Evolutionary conservation across 2,888 invertebrate genomes (phyloP).

Genomic region (Terebella lapidaria): DNA sequence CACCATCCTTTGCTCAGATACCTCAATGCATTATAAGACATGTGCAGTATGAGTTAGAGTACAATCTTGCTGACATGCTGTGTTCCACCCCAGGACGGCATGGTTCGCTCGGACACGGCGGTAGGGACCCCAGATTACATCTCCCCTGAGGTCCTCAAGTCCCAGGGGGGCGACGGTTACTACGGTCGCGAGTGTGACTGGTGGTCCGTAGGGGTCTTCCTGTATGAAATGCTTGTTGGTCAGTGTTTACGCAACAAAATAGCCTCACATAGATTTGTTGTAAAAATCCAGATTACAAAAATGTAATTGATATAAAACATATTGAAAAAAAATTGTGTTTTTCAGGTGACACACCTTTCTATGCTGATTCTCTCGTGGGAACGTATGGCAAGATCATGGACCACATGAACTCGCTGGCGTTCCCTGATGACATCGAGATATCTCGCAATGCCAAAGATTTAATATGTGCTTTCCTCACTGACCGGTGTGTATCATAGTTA

Average conservation of each 20-base stretch:
- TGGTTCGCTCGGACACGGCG: conserved; percentile 93
- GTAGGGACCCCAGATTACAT: conserved; percentile 99
- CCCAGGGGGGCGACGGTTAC: conserved; percentile 87
- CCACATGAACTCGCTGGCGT: conserved; percentile 89
- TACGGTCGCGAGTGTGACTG: conserved; percentile 98
- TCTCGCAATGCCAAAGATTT: conserved; percentile 69
- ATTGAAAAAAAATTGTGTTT: too few species aligned
- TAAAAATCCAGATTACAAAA: too few species aligned
- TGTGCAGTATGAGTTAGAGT: too few species aligned
- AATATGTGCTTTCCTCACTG: conserved; percentile 89
- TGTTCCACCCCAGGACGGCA: conserved; percentile 65
- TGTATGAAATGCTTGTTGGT: conserved; percentile 97
- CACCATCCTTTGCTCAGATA: too few species aligned
- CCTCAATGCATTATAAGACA: too few species aligned
- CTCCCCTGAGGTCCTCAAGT: conserved; percentile 95
- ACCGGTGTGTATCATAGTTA: conserved; percentile 67
- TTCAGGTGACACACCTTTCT: conserved; percentile 88
- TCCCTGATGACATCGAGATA: conserved; percentile 88
- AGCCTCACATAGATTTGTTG: not conserved
- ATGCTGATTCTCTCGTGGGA: conserved; percentile 94
- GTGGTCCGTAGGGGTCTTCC: conserved; percentile 99
- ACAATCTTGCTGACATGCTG: not conserved
- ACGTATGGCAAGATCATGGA: conserved; percentile 99
- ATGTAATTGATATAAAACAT: too few species aligned
- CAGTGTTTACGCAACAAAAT: conserved; percentile 24